Conservation (phyloP, 2,888 invertebrate genomes). For the Acheta domesticus region DNA sequence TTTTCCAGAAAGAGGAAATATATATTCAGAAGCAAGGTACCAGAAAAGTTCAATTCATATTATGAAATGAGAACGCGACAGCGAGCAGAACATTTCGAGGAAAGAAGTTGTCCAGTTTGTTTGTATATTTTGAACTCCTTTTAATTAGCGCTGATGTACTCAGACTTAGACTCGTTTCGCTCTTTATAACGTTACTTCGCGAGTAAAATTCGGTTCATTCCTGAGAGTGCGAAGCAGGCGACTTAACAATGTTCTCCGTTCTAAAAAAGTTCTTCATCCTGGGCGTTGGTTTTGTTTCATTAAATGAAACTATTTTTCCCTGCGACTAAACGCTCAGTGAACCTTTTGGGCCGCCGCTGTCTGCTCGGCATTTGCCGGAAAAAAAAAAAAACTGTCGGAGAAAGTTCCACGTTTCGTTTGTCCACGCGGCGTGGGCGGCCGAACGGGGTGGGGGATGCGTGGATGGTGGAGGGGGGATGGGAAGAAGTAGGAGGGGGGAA, state of each 20-base stretch:
- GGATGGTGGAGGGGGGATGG: not conserved
- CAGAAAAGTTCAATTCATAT: no score
- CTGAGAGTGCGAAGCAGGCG: conserved; percentile 5
- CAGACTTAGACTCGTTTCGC: not conserved
- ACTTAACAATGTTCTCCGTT: not conserved
- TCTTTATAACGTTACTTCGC: not conserved
- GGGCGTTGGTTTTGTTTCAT: not conserved
- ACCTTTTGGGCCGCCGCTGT: not conserved
- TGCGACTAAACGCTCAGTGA: not conserved
- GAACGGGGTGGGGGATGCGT: not conserved
- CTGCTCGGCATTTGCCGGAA: not conserved
- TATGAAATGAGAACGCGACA: no score
- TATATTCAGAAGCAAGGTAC: no score
- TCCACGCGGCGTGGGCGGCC: not conserved
- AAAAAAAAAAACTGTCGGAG: not conserved
- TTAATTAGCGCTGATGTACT: conserved; percentile 18
- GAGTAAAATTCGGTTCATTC: not conserved
- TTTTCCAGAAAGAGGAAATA: no score
- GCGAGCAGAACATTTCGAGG: no score
- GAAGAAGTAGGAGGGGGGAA: not conserved
- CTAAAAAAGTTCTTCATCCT: not conserved
- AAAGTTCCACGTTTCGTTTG: not conserved
- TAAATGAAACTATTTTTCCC: conserved; percentile 18
- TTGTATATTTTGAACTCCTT: not conserved
- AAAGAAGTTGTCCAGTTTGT: no score